phyloP scores from a whole-genome alignment of 1,140 invertebrate species.

The Brachionus asplanchnoidis region DNA sequence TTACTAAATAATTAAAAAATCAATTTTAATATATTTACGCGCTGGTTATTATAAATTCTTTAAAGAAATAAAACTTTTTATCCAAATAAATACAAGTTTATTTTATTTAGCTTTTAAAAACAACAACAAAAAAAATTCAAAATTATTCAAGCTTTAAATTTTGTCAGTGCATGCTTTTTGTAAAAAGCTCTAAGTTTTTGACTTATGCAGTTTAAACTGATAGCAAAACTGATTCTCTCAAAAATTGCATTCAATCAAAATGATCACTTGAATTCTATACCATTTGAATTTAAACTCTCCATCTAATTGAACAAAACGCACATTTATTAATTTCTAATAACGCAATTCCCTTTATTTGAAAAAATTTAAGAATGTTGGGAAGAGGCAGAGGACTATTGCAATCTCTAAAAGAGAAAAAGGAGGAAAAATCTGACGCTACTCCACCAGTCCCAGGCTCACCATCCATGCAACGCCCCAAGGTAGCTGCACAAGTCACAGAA shows the following conservation, averaged over 20 bases:
- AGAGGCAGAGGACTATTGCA: slow-evolving; percentile 2
- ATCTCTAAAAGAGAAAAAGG: slow-evolving; percentile 23
- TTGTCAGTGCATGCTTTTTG: slow-evolving; percentile 20
- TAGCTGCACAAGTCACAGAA: background rate
- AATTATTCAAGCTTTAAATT: background rate
- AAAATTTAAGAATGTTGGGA: slow-evolving; percentile 16
- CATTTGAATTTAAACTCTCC: background rate
- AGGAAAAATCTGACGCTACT: slow-evolving; percentile 3
- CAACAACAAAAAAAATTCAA: background rate
- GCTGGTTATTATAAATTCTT: too few relatives aligned
- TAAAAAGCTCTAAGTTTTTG: background rate
- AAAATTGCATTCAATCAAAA: background rate
- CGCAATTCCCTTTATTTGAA: slow-evolving; percentile 13
- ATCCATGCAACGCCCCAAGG: background rate
- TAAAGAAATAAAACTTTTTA: background rate
- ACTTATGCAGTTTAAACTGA: background rate
- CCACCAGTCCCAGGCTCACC: background rate
- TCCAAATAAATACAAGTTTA: background rate
- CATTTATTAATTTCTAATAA: background rate
- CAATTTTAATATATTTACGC: too few relatives aligned
- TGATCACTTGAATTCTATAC: background rate
- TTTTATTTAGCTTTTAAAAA: background rate
- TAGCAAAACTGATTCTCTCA: background rate
- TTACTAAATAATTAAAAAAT: too few relatives aligned
- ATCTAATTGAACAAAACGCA: background rate